A percentile compares a stretch with the other conserved stretches of the same genome.
Conservation (phyloP, 2,888 invertebrate species). For the Rhagium mordax region DNA sequence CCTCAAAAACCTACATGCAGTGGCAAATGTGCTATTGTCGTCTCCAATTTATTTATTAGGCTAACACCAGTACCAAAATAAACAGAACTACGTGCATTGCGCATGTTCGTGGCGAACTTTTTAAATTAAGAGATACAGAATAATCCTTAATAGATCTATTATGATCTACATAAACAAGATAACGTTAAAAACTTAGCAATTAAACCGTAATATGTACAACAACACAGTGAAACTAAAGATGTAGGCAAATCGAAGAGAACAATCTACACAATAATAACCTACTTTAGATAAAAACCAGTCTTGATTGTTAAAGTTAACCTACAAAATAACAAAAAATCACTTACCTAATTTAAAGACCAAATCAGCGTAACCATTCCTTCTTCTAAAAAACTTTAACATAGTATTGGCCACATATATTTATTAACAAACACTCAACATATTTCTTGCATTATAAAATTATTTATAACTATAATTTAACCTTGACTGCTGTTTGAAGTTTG, state of each 20-base stretch:
- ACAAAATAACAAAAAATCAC: neutral
- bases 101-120: neutral
- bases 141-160: too few relatives aligned
- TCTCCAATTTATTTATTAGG: too few relatives aligned
- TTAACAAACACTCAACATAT: neutral
- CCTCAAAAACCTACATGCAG: too few relatives aligned
- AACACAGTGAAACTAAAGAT: too few relatives aligned
- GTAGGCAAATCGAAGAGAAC: too few relatives aligned
- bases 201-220: too few relatives aligned
- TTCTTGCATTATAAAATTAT: neutral
- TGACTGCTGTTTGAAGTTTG: neutral
- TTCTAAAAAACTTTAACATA: slow-evolving; percentile 27
- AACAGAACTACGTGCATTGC: neutral
- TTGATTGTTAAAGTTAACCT: neutral
- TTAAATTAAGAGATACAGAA: neutral
- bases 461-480: slow-evolving; percentile 8
- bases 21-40: too few relatives aligned
- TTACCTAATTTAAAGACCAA: slow-evolving; percentile 12
- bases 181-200: too few relatives aligned
- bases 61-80: too few relatives aligned
- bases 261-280: too few relatives aligned
- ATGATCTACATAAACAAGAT: neutral
- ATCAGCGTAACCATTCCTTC: slow-evolving; percentile 13
- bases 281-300: neutral
- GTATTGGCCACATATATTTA: slow-evolving; percentile 13